Percentiles rank a stretch among this genome's conserved stretches.
Evolutionary conservation across 2,113 vertebrate genomes (phyloP).

Genomic region (Entelurus aequoreus): DNA sequence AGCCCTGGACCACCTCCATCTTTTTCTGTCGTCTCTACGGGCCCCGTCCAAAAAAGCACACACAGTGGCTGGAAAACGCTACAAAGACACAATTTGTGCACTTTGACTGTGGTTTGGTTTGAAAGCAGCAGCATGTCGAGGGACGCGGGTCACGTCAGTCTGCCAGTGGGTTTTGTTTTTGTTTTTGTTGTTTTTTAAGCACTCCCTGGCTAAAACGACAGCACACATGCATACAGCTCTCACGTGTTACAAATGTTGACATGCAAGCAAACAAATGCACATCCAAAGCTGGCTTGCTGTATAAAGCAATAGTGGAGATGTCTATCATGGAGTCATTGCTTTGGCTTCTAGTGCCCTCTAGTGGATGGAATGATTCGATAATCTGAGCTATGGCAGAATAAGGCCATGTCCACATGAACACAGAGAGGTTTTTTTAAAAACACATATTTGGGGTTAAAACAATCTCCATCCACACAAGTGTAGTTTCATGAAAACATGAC

Average conservation of each 20-base stretch:
- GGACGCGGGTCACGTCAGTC: conserved; percentile 53
- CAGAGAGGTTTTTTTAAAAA: not conserved
- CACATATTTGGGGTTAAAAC: not conserved
- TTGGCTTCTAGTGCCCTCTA: conserved; percentile 75
- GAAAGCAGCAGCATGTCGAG: conserved; percentile 27
- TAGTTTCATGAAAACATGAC: too few species aligned
- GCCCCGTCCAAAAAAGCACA: conserved; percentile 33
- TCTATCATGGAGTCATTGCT: conserved; percentile 37
- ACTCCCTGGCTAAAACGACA: conserved; percentile 47
- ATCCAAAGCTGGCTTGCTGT: conserved; percentile 36
- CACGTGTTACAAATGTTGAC: conserved; percentile 41
- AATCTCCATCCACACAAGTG: not conserved
- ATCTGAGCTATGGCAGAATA: conserved; percentile 37
- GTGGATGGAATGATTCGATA: conserved; percentile 39
- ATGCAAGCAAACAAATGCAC: conserved; percentile 39
- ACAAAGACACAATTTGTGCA: conserved; percentile 43
- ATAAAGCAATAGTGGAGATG: conserved; percentile 33
- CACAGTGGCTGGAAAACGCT: conserved; percentile 46
- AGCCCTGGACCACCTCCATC: conserved; percentile 25
- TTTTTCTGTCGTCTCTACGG: conserved; percentile 50
- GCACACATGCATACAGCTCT: conserved; percentile 29
- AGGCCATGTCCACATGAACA: conserved; percentile 14
- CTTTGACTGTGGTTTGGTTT: conserved; percentile 48
- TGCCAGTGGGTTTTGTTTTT: conserved; percentile 25
- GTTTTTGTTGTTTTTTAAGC: conserved; percentile 10